Evolutionary conservation across 2,888 invertebrate genomes (phyloP).

Genomic region (Morpho deidamia): DNA sequence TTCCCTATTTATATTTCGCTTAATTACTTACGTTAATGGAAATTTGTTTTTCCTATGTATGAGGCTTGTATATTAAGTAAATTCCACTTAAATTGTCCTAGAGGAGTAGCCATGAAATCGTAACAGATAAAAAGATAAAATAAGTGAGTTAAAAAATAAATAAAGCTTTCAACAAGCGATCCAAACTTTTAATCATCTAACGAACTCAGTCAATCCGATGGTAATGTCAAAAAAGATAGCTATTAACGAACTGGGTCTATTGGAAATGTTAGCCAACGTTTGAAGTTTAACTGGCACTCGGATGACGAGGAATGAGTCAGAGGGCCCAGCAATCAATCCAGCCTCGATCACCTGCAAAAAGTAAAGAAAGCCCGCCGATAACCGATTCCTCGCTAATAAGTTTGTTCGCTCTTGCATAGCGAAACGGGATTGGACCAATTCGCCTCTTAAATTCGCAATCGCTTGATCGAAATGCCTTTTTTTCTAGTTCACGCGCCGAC

Average conservation of each 20-base stretch:
- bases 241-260: conserved; percentile 2
- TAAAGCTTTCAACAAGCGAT: too few species aligned
- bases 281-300: conserved; percentile 12
- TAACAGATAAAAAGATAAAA: too few species aligned
- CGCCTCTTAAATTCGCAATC: conserved; percentile 57
- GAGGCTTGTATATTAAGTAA: too few species aligned
- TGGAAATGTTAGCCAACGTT: conserved; percentile 4
- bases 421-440: conserved; percentile 64
- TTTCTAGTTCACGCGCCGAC: conserved; percentile 21
- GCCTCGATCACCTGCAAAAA: conserved; percentile 61
- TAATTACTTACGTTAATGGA: too few species aligned
- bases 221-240: not conserved
- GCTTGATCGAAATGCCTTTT: conserved; percentile 39
- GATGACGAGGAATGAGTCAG: conserved; percentile 53
- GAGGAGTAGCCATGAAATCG: too few species aligned
- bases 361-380: conserved; percentile 55
- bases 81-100: too few species aligned
- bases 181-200: too few species aligned
- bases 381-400: conserved; percentile 39
- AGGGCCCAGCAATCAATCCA: conserved; percentile 51
- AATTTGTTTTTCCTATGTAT: too few species aligned
- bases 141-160: too few species aligned
- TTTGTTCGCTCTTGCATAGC: conserved; percentile 64
- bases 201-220: not conserved
- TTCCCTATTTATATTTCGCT: too few species aligned